Evolutionary conservation across 2,797 vertebrate genomes (phyloP).

Genomic region (Carapus acus): DNA sequence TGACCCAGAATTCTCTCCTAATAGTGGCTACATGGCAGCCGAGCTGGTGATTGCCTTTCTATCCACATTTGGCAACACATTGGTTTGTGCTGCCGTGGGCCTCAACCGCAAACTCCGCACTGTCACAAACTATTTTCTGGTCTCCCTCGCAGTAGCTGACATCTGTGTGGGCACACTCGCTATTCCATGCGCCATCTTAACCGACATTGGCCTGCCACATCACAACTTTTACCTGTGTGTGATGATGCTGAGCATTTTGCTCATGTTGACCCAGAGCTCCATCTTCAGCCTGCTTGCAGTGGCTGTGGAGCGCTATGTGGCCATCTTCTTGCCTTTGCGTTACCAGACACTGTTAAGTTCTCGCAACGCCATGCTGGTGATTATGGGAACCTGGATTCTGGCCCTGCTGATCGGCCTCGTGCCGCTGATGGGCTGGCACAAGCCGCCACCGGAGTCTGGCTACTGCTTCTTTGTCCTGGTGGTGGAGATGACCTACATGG

Average conservation of each 20-base stretch:
- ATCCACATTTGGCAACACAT: conserved; percentile 67
- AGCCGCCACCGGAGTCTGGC: conserved; percentile 43
- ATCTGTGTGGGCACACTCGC: conserved; percentile 72
- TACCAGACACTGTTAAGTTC: conserved; percentile 71
- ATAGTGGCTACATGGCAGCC: conserved; percentile 64
- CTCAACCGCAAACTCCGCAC: conserved; percentile 70
- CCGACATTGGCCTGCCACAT: conserved; percentile 65
- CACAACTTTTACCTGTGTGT: conserved; percentile 71
- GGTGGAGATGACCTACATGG: conserved; percentile 71
- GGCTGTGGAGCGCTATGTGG: conserved; percentile 75
- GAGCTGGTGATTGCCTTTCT: conserved; percentile 73
- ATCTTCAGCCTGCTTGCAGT: conserved; percentile 77
- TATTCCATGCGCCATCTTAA: conserved; percentile 77
- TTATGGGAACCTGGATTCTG: conserved; percentile 67
- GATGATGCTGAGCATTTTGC: conserved; percentile 74
- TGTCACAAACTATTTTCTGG: conserved; percentile 77
- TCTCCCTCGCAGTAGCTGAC: conserved; percentile 74
- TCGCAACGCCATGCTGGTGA: conserved; percentile 63
- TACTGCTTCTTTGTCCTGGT: conserved; percentile 68
- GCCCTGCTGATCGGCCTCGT: conserved; percentile 66
- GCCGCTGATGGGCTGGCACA: conserved; percentile 78
- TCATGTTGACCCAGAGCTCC: conserved; percentile 78
- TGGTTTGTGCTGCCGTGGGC: conserved; percentile 70
- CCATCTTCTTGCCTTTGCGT: conserved; percentile 76
- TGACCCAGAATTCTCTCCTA: conserved; percentile 44